Percentiles rank a stretch among this genome's conserved stretches.
Evolutionary conservation across 1,140 invertebrate species (phyloP).

Genomic region (Ganaspis sp.): DNA sequence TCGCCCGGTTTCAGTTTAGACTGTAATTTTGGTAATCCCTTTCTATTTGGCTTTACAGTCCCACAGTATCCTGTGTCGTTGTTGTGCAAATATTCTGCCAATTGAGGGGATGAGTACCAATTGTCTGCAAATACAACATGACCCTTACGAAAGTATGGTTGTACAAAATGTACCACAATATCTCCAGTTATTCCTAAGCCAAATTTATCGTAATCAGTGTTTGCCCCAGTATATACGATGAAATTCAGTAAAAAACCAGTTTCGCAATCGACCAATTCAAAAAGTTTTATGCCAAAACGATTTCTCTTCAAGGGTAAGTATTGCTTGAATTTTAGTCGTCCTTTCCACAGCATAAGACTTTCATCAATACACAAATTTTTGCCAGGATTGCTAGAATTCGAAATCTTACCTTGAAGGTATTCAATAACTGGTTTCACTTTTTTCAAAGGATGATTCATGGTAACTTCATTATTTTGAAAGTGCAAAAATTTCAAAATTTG

Average conservation of each 20-base stretch:
- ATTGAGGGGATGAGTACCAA: slow-evolving; percentile 51
- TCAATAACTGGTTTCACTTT: too few species aligned
- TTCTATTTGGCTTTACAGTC: slow-evolving; percentile 52
- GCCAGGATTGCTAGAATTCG: slow-evolving; percentile 43
- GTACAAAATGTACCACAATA: slow-evolving; percentile 50
- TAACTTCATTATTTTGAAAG: too few species aligned
- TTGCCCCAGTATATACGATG: slow-evolving; percentile 57
- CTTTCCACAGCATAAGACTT: slow-evolving; percentile 56
- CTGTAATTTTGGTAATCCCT: slow-evolving; percentile 50
- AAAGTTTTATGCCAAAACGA: slow-evolving; percentile 58
- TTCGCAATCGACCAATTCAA: slow-evolving; percentile 56
- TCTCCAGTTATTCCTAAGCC: slow-evolving; percentile 43
- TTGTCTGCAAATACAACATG: slow-evolving; percentile 48
- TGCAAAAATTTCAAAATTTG: too few species aligned
- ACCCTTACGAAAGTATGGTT: slow-evolving; percentile 50
- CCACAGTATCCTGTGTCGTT: slow-evolving; percentile 48
- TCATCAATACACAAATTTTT: slow-evolving; percentile 56
- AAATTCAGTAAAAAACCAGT: slow-evolving; percentile 65
- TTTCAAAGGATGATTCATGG: too few species aligned
- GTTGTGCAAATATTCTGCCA: slow-evolving; percentile 49
- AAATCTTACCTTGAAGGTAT: slow-evolving; percentile 32
- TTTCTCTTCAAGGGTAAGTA: slow-evolving; percentile 57
- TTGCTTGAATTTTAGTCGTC: slow-evolving; percentile 55
- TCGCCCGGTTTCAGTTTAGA: slow-evolving; percentile 50
- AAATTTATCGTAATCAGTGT: slow-evolving; percentile 45